Conservation (phyloP, 2,113 vertebrate genomes). For the Thunnus thynnus region DNA sequence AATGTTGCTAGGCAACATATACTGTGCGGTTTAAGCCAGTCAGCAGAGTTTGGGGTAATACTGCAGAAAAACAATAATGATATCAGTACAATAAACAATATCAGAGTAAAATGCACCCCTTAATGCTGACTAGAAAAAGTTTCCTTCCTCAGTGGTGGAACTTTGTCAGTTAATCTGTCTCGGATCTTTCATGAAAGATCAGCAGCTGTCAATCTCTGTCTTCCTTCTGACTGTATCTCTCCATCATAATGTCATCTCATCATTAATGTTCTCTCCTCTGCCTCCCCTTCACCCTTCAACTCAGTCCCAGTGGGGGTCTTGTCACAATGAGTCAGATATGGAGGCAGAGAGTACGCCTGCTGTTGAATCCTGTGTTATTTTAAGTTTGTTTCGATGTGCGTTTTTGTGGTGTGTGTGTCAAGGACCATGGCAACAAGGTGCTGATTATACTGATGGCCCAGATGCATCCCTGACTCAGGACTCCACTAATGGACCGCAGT, state of each 20-base stretch:
- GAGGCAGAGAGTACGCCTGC: constrained; percentile 2
- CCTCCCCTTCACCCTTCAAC: constrained; percentile 32
- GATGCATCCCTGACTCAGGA: constrained; percentile 23
- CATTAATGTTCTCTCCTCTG: constrained; percentile 34
- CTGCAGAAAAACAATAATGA: constrained; percentile 3
- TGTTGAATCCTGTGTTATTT: constrained; percentile 24
- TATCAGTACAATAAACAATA: background rate
- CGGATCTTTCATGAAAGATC: constrained; percentile 1
- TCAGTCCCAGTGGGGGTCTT: constrained; percentile 21
- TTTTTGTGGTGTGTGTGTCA: background rate
- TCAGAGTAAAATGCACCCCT: background rate
- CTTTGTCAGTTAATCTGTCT: constrained; percentile 14
- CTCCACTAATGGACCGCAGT: constrained; percentile 61
- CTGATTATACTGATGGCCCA: constrained; percentile 5
- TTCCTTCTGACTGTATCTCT: constrained; percentile 21
- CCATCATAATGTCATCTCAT: constrained; percentile 47
- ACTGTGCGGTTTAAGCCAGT: constrained; percentile 13
- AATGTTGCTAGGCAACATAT: constrained; percentile 64
- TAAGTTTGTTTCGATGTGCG: constrained; percentile 15
- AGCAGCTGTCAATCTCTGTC: constrained; percentile 40
- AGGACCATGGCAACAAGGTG: background rate
- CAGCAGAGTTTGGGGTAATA: constrained; percentile 22
- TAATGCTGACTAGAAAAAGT: background rate
- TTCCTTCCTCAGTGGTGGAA: constrained; percentile 1
- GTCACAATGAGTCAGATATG: constrained; percentile 40